A percentile compares a stretch with the other conserved stretches of the same genome.
phyloP scores from a whole-genome alignment of 2,113 vertebrate genomes.

The Gallinago media region DNA sequence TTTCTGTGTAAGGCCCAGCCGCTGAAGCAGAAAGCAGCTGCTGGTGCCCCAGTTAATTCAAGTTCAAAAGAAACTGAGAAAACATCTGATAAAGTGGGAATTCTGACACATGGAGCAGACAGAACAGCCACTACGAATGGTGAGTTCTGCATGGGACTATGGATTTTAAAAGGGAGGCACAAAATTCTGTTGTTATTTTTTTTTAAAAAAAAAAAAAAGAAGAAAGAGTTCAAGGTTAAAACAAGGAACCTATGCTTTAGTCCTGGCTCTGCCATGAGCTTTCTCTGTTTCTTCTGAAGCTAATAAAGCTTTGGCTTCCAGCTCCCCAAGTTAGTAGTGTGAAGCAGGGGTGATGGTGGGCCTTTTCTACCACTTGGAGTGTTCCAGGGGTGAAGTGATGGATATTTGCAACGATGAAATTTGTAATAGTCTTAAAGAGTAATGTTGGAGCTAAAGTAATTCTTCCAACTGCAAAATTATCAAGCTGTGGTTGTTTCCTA shows the following conservation, averaged over 20 bases:
- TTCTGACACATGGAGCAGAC: neutral
- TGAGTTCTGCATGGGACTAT: neutral
- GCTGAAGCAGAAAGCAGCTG: neutral
- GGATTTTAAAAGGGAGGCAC: neutral
- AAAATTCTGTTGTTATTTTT: neutral
- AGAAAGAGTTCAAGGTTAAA: neutral
- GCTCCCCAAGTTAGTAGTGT: neutral
- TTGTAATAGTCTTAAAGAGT: neutral
- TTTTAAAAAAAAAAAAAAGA: too few relatives aligned
- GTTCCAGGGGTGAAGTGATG: neutral
- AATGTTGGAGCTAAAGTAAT: neutral
- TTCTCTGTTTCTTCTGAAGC: neutral
- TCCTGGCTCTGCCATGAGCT: neutral
- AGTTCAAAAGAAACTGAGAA: neutral
- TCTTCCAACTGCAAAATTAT: neutral
- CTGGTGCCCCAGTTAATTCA: neutral
- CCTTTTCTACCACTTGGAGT: neutral
- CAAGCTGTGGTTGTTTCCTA: neutral
- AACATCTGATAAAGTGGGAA: neutral
- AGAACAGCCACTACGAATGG: neutral
- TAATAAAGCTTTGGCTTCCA: neutral
- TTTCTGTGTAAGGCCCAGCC: neutral
- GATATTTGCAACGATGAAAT: neutral
- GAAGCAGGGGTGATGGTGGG: neutral
- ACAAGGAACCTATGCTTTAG: neutral